Percentiles rank a stretch among this genome's conserved stretches.
These are phyloP conservation scores for Zophobas atratus DNA, from an alignment of 1,140 invertebrate species.

Conservation along the genomic window DNA sequence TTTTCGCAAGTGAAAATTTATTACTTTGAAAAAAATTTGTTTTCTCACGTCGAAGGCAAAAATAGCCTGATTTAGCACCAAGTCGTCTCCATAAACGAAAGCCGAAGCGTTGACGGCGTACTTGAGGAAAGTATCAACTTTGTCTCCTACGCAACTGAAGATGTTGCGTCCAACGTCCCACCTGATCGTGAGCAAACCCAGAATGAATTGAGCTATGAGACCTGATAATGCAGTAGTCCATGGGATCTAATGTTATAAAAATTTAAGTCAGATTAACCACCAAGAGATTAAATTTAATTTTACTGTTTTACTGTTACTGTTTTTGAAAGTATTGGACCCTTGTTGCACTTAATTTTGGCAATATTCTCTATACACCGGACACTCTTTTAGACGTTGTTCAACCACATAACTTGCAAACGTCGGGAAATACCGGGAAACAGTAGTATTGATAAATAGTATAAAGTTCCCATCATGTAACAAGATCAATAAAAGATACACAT, in stretches of 20 bases:
- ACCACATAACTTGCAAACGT: too few relatives aligned
- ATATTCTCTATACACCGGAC: too few relatives aligned
- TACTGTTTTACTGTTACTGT: too few relatives aligned
- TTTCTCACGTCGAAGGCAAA: slow-evolving; percentile 86
- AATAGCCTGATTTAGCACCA: slow-evolving; percentile 73
- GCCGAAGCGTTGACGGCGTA: slow-evolving; percentile 84
- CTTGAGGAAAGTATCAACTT: slow-evolving; percentile 84
- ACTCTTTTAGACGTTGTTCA: too few relatives aligned
- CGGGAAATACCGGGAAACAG: too few relatives aligned
- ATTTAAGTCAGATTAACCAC: neutral
- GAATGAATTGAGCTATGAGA: slow-evolving; percentile 86
- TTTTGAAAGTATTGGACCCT: too few relatives aligned
- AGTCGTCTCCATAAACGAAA: slow-evolving; percentile 87
- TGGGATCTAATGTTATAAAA: slow-evolving; percentile 70
- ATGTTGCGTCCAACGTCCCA: slow-evolving; percentile 84
- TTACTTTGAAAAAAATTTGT: slow-evolving; percentile 15
- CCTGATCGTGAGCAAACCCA: slow-evolving; percentile 90
- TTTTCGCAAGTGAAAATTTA: too few relatives aligned
- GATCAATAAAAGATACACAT: too few relatives aligned
- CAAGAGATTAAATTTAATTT: neutral
- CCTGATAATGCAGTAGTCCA: slow-evolving; percentile 89
- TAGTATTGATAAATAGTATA: too few relatives aligned
- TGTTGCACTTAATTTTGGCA: too few relatives aligned
- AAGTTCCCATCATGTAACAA: too few relatives aligned
- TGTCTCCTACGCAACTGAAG: slow-evolving; percentile 86